Conservation (phyloP, 1,140 invertebrate genomes). For the Drosophila parvula region DNA sequence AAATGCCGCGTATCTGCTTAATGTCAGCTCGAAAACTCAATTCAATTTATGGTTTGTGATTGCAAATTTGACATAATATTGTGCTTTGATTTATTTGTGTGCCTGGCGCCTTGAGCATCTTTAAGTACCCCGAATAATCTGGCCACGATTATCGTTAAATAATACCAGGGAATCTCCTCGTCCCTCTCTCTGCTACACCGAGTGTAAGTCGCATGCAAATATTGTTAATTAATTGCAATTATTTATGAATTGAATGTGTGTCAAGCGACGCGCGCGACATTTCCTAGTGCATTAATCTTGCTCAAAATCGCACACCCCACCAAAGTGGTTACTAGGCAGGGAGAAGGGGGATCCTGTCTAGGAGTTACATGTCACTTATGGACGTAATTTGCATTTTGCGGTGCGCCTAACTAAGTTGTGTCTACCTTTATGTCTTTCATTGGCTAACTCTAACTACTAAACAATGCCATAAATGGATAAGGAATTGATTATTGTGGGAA, state of each 20-base stretch:
- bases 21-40: constrained; percentile 62
- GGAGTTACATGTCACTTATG: constrained; percentile 38
- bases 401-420: constrained; percentile 13
- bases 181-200: neutral
- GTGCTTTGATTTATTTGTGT: constrained; percentile 62
- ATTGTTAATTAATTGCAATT: constrained; percentile 70
- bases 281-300: constrained; percentile 76
- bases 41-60: constrained; percentile 73
- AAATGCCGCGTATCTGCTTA: constrained; percentile 63
- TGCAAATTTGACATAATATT: constrained; percentile 79
- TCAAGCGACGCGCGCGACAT: constrained; percentile 52
- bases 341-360: constrained; percentile 21
- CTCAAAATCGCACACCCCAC: constrained; percentile 45
- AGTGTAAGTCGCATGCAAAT: constrained; percentile 65
- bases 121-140: constrained; percentile 12
- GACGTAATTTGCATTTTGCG: constrained; percentile 42
- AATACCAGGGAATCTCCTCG: neutral
- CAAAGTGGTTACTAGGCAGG: neutral
- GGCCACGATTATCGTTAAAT: constrained; percentile 33
- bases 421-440: constrained; percentile 18
- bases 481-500: constrained; percentile 44
- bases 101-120: constrained; percentile 22
- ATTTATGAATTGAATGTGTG: constrained; percentile 72
- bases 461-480: constrained; percentile 33
- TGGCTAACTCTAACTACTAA: neutral